Percentiles rank a stretch among this genome's conserved stretches.
Conservation (phyloP, 2,113 vertebrate genomes). For the Epinephelus fuscoguttatus region DNA sequence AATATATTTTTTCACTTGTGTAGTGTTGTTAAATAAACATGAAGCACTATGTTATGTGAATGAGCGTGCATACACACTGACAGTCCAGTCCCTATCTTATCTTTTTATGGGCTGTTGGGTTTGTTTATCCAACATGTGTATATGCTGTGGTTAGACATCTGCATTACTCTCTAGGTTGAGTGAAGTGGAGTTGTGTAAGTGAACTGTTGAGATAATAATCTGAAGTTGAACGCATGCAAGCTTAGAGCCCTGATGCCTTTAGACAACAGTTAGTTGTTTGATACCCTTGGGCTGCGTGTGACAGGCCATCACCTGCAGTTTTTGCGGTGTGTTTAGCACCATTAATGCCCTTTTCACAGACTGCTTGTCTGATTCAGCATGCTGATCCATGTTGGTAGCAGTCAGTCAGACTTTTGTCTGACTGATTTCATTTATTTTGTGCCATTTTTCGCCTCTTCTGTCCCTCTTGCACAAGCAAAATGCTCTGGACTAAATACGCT, state of each 20-base stretch:
- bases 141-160: neutral
- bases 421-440: neutral
- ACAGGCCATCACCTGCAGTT: neutral
- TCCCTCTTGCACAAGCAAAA: neutral
- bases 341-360: neutral
- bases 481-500: neutral
- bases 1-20: too few species aligned
- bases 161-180: neutral
- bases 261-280: neutral
- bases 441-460: neutral
- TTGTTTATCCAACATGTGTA: slow-evolving; percentile 6
- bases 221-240: neutral
- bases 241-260: neutral
- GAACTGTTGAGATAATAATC: neutral
- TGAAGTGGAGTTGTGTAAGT: neutral
- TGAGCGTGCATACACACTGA: neutral
- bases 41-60: neutral
- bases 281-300: neutral
- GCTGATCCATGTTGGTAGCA: neutral
- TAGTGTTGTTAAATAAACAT: neutral
- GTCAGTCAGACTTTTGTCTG: neutral
- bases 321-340: neutral
- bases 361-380: neutral
- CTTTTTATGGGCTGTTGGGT: neutral
- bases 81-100: neutral